Percentiles rank a stretch among this genome's conserved stretches.
Conservation (phyloP, 2,797 vertebrate genomes). For the Gila robusta region DNA sequence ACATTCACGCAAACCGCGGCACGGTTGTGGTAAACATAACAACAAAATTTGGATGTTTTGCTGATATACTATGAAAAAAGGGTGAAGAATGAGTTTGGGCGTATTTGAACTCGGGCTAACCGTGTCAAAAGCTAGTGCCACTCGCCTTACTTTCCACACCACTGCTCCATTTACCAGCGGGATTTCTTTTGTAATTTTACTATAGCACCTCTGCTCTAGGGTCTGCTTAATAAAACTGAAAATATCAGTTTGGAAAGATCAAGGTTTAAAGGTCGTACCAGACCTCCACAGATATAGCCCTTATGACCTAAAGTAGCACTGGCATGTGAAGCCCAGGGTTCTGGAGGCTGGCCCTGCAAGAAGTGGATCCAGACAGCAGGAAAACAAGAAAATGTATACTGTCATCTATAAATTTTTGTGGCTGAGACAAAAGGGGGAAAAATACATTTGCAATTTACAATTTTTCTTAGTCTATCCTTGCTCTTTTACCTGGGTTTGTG, state of each 20-base stretch:
- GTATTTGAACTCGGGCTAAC: too few relatives aligned
- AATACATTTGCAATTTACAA: too few relatives aligned
- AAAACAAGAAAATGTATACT: neutral
- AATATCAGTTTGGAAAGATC: neutral
- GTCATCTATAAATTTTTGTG: neutral
- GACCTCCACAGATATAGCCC: slow-evolving; percentile 91
- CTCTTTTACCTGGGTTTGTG: slow-evolving; percentile 81
- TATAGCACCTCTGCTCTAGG: neutral
- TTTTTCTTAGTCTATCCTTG: neutral
- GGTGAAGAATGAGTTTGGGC: too few relatives aligned
- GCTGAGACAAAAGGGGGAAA: too few relatives aligned
- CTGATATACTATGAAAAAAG: too few relatives aligned
- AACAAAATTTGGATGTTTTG: too few relatives aligned
- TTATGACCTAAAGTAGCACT: slow-evolving; percentile 88
- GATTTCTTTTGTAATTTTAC: too few relatives aligned
- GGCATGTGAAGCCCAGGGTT: slow-evolving; percentile 88
- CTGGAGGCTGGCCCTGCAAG: slow-evolving; percentile 84
- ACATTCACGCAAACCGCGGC: too few relatives aligned
- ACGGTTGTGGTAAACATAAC: too few relatives aligned
- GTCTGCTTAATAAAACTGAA: neutral
- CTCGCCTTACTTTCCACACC: too few relatives aligned
- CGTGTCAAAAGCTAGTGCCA: too few relatives aligned
- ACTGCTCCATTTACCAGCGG: too few relatives aligned
- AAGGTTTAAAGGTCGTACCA: slow-evolving; percentile 79
- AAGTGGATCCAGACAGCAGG: slow-evolving; percentile 33